A percentile compares a stretch with the other conserved stretches of the same genome.
phyloP scores from a whole-genome alignment of 2,888 invertebrate species.

The Sclerodermus sp. region DNA sequence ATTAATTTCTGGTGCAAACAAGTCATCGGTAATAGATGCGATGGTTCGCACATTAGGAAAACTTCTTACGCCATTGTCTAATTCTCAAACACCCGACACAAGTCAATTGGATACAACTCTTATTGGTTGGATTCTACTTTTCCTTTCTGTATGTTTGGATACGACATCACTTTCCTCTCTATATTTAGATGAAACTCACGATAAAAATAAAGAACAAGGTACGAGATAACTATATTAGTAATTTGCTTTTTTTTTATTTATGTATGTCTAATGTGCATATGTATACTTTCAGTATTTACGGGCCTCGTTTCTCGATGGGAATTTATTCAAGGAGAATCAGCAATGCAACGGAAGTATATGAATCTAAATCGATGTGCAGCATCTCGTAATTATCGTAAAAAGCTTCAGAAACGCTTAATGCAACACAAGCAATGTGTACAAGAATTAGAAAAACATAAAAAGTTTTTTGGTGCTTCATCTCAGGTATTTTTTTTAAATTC shows the following conservation, averaged over 20 bases:
- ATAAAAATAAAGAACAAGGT: conserved; percentile 54
- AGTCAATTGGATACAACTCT: conserved; percentile 47
- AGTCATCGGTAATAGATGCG: conserved; percentile 67
- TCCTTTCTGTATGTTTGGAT: conserved; percentile 73
- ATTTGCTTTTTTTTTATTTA: not conserved
- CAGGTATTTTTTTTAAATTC: conserved; percentile 46
- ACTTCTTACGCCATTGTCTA: conserved; percentile 62
- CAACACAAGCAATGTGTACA: conserved; percentile 69
- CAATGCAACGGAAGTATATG: conserved; percentile 59
- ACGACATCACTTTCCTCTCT: conserved; percentile 42
- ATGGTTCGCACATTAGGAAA: conserved; percentile 65
- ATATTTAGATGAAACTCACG: conserved; percentile 44
- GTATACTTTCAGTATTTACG: too few species aligned
- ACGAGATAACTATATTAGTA: conserved; percentile 7
- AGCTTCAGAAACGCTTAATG: conserved; percentile 73
- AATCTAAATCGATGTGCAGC: conserved; percentile 48
- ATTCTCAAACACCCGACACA: conserved; percentile 34
- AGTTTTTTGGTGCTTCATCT: conserved; percentile 64
- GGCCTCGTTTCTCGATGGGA: conserved; percentile 73
- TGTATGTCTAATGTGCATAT: too few species aligned
- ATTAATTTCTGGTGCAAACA: conserved; percentile 57
- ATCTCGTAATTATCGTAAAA: conserved; percentile 66
- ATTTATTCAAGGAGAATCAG: conserved; percentile 82
- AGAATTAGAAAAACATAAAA: conserved; percentile 69
- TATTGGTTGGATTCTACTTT: conserved; percentile 76